These are phyloP conservation scores for Ispidina lecontei DNA, from an alignment of 2,797 vertebrate species.

Conservation along the genomic window DNA sequence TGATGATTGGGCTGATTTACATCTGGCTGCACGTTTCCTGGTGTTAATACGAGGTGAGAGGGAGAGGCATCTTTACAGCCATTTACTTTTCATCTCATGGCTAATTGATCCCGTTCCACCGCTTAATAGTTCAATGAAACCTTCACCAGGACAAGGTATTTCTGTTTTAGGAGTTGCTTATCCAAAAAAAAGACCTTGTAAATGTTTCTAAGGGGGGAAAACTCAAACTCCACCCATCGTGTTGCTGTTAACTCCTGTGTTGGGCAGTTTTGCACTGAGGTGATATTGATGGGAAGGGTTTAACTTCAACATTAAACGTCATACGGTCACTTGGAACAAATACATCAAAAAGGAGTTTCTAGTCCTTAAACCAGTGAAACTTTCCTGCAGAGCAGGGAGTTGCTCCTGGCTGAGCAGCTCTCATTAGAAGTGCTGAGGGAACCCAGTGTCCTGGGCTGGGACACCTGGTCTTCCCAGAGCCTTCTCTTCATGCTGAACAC, in stretches of 20 bases:
- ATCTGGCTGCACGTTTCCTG: conserved; percentile 33
- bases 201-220: not conserved
- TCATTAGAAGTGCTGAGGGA: not conserved
- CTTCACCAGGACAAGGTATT: not conserved
- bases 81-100: conserved; percentile 54
- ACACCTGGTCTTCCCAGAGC: too few species aligned
- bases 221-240: not conserved
- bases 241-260: not conserved
- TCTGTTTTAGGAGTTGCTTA: not conserved
- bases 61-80: conserved; percentile 7
- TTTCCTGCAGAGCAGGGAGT: not conserved
- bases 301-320: not conserved
- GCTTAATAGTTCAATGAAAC: not conserved
- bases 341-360: not conserved
- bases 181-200: not conserved
- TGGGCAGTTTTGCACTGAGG: not conserved
- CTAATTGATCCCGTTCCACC: conserved; percentile 21
- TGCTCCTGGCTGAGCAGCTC: not conserved
- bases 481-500: too few species aligned
- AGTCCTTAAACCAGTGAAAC: not conserved
- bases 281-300: not conserved
- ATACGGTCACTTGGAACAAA: not conserved
- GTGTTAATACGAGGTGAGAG: not conserved
- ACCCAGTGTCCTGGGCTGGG: not conserved
- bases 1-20: conserved; percentile 50